Evolutionary conservation across 1,140 invertebrate species (phyloP).

Genomic region (Drosophila elegans): DNA sequence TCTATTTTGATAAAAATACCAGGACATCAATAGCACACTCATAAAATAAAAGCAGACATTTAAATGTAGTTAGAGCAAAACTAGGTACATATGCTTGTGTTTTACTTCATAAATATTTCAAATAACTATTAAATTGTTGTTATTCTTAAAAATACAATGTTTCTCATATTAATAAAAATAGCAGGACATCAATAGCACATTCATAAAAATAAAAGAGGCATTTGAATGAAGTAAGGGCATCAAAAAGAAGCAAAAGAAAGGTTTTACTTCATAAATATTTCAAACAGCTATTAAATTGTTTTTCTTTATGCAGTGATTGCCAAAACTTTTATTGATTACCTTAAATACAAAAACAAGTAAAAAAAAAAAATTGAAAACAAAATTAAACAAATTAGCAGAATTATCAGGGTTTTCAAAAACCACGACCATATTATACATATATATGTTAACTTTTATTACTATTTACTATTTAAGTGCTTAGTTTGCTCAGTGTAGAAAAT

Average conservation of each 20-base stretch:
- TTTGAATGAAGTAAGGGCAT: not conserved
- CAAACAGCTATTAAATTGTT: not conserved
- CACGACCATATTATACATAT: too few species aligned
- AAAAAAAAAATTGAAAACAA: not conserved
- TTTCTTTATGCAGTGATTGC: too few species aligned
- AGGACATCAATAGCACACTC: conserved; percentile 2
- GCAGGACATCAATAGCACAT: conserved; percentile 3
- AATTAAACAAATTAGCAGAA: too few species aligned
- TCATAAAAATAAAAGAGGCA: too few species aligned
- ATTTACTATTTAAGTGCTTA: too few species aligned
- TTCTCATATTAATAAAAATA: conserved; percentile 18
- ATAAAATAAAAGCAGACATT: too few species aligned
- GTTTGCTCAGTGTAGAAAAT: too few species aligned
- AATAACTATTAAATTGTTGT: not conserved
- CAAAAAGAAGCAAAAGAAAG: not conserved
- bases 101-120: not conserved
- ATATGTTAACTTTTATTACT: too few species aligned
- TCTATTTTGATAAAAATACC: conserved; percentile 21
- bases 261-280: not conserved
- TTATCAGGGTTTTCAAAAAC: too few species aligned
- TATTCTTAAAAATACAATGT: not conserved
- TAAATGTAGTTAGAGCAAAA: not conserved
- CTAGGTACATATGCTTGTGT: too few species aligned
- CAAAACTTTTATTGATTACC: too few species aligned
- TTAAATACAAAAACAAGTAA: too few species aligned